A percentile compares a stretch with the other conserved stretches of the same genome.
Conservation (phyloP, 2,888 invertebrate species). For the Cylloceria caligata region DNA sequence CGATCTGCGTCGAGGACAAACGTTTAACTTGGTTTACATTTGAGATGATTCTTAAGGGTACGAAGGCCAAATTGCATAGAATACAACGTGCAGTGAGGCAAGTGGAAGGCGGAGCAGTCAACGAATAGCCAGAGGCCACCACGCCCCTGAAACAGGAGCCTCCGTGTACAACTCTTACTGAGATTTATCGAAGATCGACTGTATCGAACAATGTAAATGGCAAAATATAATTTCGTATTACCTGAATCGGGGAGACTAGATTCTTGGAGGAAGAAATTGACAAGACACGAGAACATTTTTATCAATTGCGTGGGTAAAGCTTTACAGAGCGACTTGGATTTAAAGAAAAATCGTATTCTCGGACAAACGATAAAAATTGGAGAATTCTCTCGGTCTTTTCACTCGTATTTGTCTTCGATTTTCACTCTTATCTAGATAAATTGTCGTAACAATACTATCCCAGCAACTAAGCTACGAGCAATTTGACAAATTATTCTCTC, state of each 20-base stretch:
- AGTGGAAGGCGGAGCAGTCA: conserved; percentile 74
- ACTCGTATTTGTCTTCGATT: not conserved
- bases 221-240: not conserved
- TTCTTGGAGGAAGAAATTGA: conserved; percentile 43
- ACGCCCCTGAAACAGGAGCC: conserved; percentile 68
- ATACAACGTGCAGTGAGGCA: conserved; percentile 53
- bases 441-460: not conserved
- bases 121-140: conserved; percentile 73
- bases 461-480: not conserved
- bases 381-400: not conserved
- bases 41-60: conserved; percentile 14
- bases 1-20: conserved; percentile 27
- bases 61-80: not conserved
- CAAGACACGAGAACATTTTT: conserved; percentile 70
- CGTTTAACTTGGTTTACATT: conserved; percentile 19
- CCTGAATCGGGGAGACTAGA: not conserved
- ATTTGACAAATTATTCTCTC: not conserved
- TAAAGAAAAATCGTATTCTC: conserved; percentile 8
- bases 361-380: not conserved
- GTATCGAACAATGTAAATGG: conserved; percentile 8
- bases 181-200: not conserved
- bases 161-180: not conserved
- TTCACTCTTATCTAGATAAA: conserved; percentile 22
- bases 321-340: conserved; percentile 69
- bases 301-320: conserved; percentile 74